Evolutionary conservation across 2,888 invertebrate genomes (phyloP).

Genomic region (Pyrrhosoma nymphula): DNA sequence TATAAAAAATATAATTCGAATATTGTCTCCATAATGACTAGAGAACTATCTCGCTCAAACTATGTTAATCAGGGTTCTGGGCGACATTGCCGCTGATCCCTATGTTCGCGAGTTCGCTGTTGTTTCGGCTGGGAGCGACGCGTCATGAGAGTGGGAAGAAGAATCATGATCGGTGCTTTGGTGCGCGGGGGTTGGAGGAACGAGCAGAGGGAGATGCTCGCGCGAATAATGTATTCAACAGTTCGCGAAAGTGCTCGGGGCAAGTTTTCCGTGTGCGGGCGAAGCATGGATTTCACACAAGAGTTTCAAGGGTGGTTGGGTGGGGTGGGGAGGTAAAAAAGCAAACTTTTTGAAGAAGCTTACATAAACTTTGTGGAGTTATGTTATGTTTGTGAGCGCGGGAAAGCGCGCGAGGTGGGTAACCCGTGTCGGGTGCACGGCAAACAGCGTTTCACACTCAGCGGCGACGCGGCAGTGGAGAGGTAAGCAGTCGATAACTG

Average conservation of each 20-base stretch:
- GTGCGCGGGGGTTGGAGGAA: neutral
- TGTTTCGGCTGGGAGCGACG: no score
- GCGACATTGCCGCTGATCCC: no score
- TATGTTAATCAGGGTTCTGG: no score
- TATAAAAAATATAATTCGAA: no score
- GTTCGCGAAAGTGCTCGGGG: neutral
- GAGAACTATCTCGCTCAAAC: no score
- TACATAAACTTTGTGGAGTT: constrained; percentile 5
- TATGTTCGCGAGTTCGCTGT: no score
- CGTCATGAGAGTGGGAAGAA: no score
- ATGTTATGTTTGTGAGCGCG: neutral
- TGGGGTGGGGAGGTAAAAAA: neutral
- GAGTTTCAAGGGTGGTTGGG: neutral
- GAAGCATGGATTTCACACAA: neutral
- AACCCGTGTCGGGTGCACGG: neutral
- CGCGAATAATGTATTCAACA: constrained; percentile 25
- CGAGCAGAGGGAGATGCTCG: neutral
- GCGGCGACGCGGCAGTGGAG: neutral
- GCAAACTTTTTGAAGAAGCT: constrained; percentile 15
- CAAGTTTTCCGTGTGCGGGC: neutral
- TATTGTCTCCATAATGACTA: no score
- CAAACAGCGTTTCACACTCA: constrained; percentile 15
- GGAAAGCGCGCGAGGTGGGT: neutral
- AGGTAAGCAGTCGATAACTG: neutral
- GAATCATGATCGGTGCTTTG: no score